Conservation (phyloP, 2,888 invertebrate genomes). For the Mycalesis mineus region DNA sequence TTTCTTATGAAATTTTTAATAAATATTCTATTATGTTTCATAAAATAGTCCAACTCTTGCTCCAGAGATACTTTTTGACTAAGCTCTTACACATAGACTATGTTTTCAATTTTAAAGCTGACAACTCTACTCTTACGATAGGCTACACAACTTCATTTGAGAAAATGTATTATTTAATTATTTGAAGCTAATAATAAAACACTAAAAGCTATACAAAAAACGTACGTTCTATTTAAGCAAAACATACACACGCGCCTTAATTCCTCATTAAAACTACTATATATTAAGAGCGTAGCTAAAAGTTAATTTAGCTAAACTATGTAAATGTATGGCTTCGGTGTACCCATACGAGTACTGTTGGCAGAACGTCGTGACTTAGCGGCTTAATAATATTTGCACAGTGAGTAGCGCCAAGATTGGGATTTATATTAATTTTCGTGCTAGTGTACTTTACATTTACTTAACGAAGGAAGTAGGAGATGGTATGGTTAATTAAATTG, state of each 20-base stretch:
- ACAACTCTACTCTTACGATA: too few species aligned
- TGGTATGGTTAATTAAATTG: too few species aligned
- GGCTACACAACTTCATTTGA: too few species aligned
- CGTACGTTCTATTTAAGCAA: slow-evolving; percentile 49
- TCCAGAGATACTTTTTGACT: too few species aligned
- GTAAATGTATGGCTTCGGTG: slow-evolving; percentile 12
- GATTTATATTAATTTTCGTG: slow-evolving; percentile 9
- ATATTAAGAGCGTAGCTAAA: slow-evolving; percentile 36
- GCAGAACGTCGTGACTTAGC: slow-evolving; percentile 15
- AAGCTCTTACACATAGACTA: too few species aligned
- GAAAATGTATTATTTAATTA: too few species aligned
- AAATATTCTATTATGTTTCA: too few species aligned
- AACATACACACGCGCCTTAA: slow-evolving; percentile 50
- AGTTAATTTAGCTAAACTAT: slow-evolving; percentile 30
- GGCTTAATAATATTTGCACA: slow-evolving; percentile 16
- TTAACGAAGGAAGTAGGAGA: slow-evolving; percentile 5
- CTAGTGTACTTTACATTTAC: slow-evolving; percentile 1
- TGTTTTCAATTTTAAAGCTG: too few species aligned
- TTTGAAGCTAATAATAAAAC: too few species aligned
- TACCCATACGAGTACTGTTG: slow-evolving; percentile 2
- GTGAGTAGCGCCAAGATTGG: slow-evolving; percentile 4
- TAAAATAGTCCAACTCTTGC: too few species aligned
- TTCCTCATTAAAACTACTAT: slow-evolving; percentile 50
- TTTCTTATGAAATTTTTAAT: too few species aligned
- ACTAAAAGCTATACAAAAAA: too few species aligned